Conservation (phyloP, 2,113 vertebrate genomes). For the Leptobrachium ailaonicum region DNA sequence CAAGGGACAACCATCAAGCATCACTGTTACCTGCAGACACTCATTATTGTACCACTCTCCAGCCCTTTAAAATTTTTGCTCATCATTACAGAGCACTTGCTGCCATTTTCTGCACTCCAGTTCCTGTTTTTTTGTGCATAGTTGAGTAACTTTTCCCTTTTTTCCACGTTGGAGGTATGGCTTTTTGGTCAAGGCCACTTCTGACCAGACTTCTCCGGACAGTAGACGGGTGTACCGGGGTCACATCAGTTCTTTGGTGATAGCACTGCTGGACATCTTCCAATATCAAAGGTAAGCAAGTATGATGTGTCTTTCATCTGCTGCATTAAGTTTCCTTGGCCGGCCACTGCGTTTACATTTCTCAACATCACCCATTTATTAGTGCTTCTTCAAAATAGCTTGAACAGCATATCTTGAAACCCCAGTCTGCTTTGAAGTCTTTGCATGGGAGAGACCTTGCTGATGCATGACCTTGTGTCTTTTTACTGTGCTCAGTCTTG, state of each 20-base stretch:
- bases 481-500: no score
- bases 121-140: background rate
- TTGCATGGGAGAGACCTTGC: no score
- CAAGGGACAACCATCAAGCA: background rate
- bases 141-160: background rate
- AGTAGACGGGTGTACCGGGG: background rate
- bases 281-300: background rate
- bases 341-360: background rate
- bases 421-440: no score
- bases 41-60: background rate
- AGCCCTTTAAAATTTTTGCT: background rate
- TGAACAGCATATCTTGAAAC: no score
- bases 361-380: no score
- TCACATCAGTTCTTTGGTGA: no score
- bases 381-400: no score
- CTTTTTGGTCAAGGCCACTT: background rate
- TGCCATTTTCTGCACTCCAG: constrained; percentile 4
- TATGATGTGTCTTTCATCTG: background rate
- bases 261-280: no score
- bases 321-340: background rate
- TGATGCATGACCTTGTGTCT: no score
- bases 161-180: background rate
- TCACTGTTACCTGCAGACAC: background rate
- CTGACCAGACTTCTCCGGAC: background rate
- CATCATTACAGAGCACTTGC: background rate